Percentiles rank a stretch among this genome's conserved stretches.
Evolutionary conservation across 1,140 invertebrate species (phyloP).

Genomic region (Sogatella furcifera): DNA sequence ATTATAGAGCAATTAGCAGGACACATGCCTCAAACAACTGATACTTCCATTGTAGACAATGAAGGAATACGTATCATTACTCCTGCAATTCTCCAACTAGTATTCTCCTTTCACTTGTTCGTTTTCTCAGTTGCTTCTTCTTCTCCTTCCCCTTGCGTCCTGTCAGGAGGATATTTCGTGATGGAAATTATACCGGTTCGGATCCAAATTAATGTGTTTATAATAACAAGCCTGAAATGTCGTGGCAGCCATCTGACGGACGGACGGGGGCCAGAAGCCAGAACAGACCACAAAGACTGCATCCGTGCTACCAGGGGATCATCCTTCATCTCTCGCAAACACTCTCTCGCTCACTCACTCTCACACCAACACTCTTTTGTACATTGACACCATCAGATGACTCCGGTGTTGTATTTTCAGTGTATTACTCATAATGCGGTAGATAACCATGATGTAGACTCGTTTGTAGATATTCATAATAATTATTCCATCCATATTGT

Average conservation of each 20-base stretch:
- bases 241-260: background rate
- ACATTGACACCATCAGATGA: background rate
- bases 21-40: background rate
- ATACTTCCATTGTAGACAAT: background rate
- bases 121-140: too few relatives aligned
- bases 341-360: background rate
- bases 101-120: background rate
- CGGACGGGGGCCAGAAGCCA: too few relatives aligned
- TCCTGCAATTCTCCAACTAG: background rate
- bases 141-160: background rate
- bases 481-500: background rate
- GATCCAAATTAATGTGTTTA: slow-evolving; percentile 1
- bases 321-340: background rate
- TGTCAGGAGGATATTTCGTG: background rate
- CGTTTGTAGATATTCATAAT: background rate
- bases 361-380: background rate
- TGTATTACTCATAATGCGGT: background rate
- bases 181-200: slow-evolving; percentile 1
- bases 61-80: background rate
- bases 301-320: background rate
- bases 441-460: background rate
- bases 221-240: background rate
- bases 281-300: background rate
- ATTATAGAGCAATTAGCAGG: background rate
- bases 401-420: background rate